Evolutionary conservation across 2,888 invertebrate genomes (phyloP), one percentile per base, ranked within the genome.

Genomic region (Drosophila hamatofila): DNA sequence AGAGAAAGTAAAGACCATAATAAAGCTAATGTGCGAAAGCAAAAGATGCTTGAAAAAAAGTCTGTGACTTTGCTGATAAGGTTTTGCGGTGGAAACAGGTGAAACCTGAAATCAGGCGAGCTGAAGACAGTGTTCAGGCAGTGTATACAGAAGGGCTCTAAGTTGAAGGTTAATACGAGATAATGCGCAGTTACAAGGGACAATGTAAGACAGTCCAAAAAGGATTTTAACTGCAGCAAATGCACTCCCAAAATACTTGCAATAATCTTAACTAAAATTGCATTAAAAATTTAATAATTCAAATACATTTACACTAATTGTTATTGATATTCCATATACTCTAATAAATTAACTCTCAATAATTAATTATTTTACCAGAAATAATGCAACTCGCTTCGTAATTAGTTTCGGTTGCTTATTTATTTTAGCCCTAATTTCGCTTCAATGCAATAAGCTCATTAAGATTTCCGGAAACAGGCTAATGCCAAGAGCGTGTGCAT

Each of bases 301-400:
- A 23, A 14, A 3, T 3, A 25, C 16, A 27, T 11, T n/a, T 5
- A 27, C 25, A 11, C n/a, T 46, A 5, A 25, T 5, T 27, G 2
- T 16, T 25, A 0, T 25, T 16, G 0, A 25, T 9, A 46, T 9
- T 3, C 1, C 0, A 16, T 25, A 25, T 1, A 3, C 25, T 9
- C 3, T 4, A 12, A 8, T 1, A 25, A 46, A 3, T 16, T 9
- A 8, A 9, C 25, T 11, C 5, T n/a, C n/a, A 2, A 3, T 44
- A 23, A 48, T 48, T n/a, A 27, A n/a, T 11, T 48, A 48, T 48
- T 48, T 48, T 6, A n/a, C 2, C 2, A 27, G 27, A 8, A 27
- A 46, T 46, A 25, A 25, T 16, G 25, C 25, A 48, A 27, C 9
- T 16, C 6, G 4, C n/a, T n/a, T 11, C 11, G n/a, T 27, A 27